A percentile compares a stretch with the other conserved stretches of the same genome.
phyloP scores from a whole-genome alignment of 2,797 vertebrate species.

The Borostomias antarcticus region DNA sequence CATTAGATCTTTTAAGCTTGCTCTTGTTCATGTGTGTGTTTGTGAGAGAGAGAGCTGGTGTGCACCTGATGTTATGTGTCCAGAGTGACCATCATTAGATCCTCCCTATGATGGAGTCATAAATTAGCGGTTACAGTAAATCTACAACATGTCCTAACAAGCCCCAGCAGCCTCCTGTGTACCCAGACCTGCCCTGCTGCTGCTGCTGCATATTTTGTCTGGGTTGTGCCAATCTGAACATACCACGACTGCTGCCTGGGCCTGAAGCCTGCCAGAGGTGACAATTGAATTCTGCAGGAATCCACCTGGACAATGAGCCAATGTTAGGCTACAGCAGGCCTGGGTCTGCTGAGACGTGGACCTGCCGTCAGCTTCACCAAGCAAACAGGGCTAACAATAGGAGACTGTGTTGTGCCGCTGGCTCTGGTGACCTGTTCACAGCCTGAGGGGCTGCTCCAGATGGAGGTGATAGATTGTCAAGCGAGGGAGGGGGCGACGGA shows the following conservation, averaged over 20 bases:
- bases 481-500: neutral
- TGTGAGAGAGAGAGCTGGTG: no score
- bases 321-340: constrained; percentile 28
- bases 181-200: no score
- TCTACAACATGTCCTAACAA: no score
- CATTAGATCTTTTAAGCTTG: neutral
- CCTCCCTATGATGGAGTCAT: no score
- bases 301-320: constrained; percentile 27
- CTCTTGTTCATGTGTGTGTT: no score
- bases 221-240: neutral
- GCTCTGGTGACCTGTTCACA: neutral
- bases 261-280: constrained; percentile 21
- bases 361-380: neutral
- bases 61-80: no score
- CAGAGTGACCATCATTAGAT: no score
- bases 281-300: constrained; percentile 39
- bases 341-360: constrained; percentile 9
- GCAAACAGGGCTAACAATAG: constrained; percentile 26
- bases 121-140: no score
- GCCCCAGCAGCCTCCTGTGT: neutral
- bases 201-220: no score
- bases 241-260: no score
- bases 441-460: neutral
- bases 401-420: constrained; percentile 25
- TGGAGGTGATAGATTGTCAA: constrained; percentile 7